A percentile compares a stretch with the other conserved stretches of the same genome.
Evolutionary conservation across 2,888 invertebrate species (phyloP).

Genomic region (Buathra laborator): DNA sequence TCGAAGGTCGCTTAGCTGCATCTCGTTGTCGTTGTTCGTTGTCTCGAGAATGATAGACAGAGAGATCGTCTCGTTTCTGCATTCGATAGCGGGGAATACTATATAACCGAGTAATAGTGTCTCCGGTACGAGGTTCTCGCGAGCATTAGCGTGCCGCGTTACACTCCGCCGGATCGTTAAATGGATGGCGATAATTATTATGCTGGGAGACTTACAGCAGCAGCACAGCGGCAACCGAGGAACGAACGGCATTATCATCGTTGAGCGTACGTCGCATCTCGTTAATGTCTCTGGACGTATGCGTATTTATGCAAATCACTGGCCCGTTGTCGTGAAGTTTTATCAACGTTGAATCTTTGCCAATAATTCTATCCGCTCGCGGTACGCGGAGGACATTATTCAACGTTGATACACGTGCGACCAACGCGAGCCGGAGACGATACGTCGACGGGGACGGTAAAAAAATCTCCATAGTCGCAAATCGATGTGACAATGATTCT

Average conservation of each 20-base stretch:
- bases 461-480: constrained; percentile 15
- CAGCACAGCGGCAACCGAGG: constrained; percentile 38
- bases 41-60: background rate
- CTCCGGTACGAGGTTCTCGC: constrained; percentile 39
- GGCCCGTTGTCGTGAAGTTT: constrained; percentile 56
- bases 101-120: background rate
- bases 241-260: constrained; percentile 64
- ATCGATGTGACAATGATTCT: constrained; percentile 43
- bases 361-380: constrained; percentile 65
- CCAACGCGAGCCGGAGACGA: constrained; percentile 25
- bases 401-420: constrained; percentile 41
- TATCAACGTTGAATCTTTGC: constrained; percentile 61
- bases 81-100: background rate
- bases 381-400: constrained; percentile 55
- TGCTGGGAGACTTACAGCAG: constrained; percentile 64
- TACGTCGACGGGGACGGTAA: constrained; percentile 18
- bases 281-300: constrained; percentile 65
- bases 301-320: constrained; percentile 67
- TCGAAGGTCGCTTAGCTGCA: constrained; percentile 56
- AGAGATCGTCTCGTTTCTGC: background rate
- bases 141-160: constrained; percentile 60
- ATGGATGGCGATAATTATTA: constrained; percentile 69
- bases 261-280: constrained; percentile 61
- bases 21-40: constrained; percentile 43
- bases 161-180: constrained; percentile 61